phyloP scores from a whole-genome alignment of 2,797 vertebrate species.

The Decapterus maruadsi region DNA sequence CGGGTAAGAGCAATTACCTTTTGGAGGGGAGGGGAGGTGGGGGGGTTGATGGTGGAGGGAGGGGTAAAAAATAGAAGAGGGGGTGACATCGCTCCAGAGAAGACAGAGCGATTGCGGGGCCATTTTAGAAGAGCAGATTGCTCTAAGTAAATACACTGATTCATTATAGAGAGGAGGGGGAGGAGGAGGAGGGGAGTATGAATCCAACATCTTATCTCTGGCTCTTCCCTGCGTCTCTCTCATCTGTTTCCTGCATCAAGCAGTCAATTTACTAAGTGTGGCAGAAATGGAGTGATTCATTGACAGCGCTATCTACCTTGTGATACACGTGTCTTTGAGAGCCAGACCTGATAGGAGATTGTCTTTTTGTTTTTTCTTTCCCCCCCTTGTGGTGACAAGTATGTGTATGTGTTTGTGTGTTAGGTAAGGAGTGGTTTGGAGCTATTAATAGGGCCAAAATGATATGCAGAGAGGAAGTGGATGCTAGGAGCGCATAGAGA shows the following conservation, averaged over 20 bases:
- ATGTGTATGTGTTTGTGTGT: conserved; percentile 37
- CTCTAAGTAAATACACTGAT: conserved; percentile 84
- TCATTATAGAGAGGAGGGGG: conserved; percentile 68
- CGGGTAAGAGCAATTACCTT: conserved; percentile 89
- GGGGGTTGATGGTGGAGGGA: neutral
- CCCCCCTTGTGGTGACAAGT: conserved; percentile 29
- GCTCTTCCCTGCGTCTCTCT: conserved; percentile 44
- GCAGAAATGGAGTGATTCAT: conserved; percentile 68
- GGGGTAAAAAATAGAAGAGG: conserved; percentile 7
- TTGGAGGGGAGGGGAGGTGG: conserved; percentile 31
- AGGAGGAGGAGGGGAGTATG: conserved; percentile 50
- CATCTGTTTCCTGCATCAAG: conserved; percentile 67
- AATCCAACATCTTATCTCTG: conserved; percentile 73
- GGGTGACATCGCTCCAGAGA: conserved; percentile 37
- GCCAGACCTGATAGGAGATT: conserved; percentile 51
- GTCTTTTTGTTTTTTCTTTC: conserved; percentile 13
- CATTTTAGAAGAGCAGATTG: conserved; percentile 73
- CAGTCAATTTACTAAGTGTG: conserved; percentile 67
- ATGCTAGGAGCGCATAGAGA: conserved; percentile 71
- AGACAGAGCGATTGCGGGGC: conserved; percentile 68
- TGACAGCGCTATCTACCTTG: conserved; percentile 67
- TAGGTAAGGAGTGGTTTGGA: conserved; percentile 51
- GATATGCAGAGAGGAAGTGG: conserved; percentile 72
- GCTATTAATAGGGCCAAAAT: conserved; percentile 79
- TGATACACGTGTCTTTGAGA: conserved; percentile 64